Conservation (phyloP, 2,888 invertebrate species). For the Clostera curtula region DNA sequence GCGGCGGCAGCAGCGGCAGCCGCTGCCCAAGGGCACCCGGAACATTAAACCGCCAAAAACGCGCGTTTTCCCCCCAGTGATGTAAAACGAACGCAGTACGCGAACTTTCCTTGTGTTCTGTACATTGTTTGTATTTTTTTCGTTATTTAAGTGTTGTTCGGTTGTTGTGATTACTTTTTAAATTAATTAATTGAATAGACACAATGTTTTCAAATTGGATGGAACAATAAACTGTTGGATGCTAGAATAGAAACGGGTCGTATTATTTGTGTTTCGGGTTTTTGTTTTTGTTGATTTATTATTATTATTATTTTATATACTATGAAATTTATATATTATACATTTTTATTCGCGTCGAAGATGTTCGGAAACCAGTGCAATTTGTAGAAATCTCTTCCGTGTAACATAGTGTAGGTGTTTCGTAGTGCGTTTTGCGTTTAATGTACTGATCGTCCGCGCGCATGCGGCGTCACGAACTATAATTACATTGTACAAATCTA, state of each 20-base stretch:
- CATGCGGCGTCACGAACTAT: slow-evolving; percentile 58
- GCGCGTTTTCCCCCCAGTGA: slow-evolving; percentile 40
- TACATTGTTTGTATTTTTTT: slow-evolving; percentile 71
- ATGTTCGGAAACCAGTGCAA: slow-evolving; percentile 73
- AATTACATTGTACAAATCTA: slow-evolving; percentile 73
- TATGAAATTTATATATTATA: too few species aligned
- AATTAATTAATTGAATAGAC: slow-evolving; percentile 52
- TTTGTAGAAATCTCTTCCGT: slow-evolving; percentile 74
- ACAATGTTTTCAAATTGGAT: slow-evolving; percentile 54
- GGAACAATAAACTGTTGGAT: slow-evolving; percentile 71
- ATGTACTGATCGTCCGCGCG: slow-evolving; percentile 48
- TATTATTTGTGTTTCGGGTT: slow-evolving; percentile 72
- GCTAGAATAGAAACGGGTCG: slow-evolving; percentile 73
- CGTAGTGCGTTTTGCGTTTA: slow-evolving; percentile 59
- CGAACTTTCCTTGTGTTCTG: slow-evolving; percentile 68
- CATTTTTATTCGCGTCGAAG: slow-evolving; percentile 68
- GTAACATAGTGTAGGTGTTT: slow-evolving; percentile 70
- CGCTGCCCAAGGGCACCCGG: slow-evolving; percentile 79
- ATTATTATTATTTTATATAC: slow-evolving; percentile 52
- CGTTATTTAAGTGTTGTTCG: slow-evolving; percentile 74
- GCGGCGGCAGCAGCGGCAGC: slow-evolving; percentile 85
- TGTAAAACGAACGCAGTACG: slow-evolving; percentile 53
- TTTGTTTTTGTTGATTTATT: slow-evolving; percentile 68
- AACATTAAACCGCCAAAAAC: slow-evolving; percentile 46
- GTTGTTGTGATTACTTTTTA: slow-evolving; percentile 73